phyloP scores from a whole-genome alignment of 1,140 invertebrate species.

The Gonioctena quinquepunctata region DNA sequence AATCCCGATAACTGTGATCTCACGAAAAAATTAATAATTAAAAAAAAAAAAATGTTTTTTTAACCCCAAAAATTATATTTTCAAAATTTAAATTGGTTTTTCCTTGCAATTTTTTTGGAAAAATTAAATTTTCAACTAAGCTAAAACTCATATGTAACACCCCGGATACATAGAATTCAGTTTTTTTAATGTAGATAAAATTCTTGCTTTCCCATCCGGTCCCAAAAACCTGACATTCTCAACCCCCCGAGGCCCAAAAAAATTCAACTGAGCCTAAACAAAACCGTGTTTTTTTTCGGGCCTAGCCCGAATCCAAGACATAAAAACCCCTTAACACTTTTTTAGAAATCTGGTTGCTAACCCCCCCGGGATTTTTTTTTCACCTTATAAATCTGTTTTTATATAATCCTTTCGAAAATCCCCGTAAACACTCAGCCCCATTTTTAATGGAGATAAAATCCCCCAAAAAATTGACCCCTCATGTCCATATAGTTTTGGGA shows the following conservation, averaged over 20 bases:
- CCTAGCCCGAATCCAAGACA: constrained; percentile 36
- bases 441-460: constrained; percentile 24
- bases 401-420: constrained; percentile 37
- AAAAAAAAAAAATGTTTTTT: no score
- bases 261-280: constrained; percentile 37
- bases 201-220: constrained; percentile 32
- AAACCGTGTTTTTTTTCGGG: constrained; percentile 7
- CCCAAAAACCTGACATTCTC: constrained; percentile 45
- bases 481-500: constrained; percentile 43
- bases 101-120: no score
- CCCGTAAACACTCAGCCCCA: constrained; percentile 39
- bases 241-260: constrained; percentile 33
- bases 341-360: constrained; percentile 27
- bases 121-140: no score
- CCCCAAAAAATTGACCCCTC: constrained; percentile 43
- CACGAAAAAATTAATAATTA: no score
- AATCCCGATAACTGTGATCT: no score
- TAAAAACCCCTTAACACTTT: constrained; percentile 35
- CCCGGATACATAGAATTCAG: constrained; percentile 43
- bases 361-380: constrained; percentile 30
- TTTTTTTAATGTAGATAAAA: constrained; percentile 40
- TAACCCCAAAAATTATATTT: no score
- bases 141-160: constrained; percentile 29
- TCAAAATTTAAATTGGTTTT: no score
- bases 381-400: constrained; percentile 36